Evolutionary conservation across 2,888 invertebrate genomes (phyloP), one percentile per base, ranked within the genome.

Genomic region (Zygothrica quintamaculata): DNA sequence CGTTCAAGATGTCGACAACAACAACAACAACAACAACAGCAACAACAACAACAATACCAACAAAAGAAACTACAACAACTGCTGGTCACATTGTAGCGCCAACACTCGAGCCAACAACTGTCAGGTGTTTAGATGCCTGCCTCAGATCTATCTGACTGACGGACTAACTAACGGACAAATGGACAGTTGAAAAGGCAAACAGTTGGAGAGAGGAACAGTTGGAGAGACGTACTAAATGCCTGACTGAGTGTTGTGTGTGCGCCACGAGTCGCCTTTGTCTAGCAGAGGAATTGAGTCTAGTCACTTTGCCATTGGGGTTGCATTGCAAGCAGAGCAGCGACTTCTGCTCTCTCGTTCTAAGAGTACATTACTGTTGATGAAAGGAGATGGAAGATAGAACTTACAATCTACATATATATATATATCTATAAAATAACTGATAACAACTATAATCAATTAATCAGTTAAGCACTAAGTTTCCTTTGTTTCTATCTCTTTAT

Each of bases 91-190:
- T 69, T 71, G 61, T 66, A 78, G 81, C 78, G 71, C 84, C 84
- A 85, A 78, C 74, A 65, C 72, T 71, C 57, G 66, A n/a, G n/a
- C 66, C 61, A 64, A 65, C 62, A 61, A 77, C 82, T 87, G 84
- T 84, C 84, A 87, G 77, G 84, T 87, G 87, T 75, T 87, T 69
- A 77, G 75, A 66, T 82, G 69, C 62, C 72, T 72, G 61, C 55
- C 66, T 50, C 61, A 44, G 51, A 66, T 66, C 55, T 55, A 29
- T 42, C 37, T 59, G 47, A 34, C 50, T 56, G 11, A 9, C 18
- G 7, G 29, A 7, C n/a, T 1, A 9, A 8, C 29, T 3, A 1
- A 9, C 29, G 7, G 13, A 12, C 13, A 12, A 7, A 9, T n/a
- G 1, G 29, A 29, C 29, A 9, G 26, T 26, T 8, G 5, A 26